Percentiles rank a stretch among this genome's conserved stretches.
phyloP scores from a whole-genome alignment of 2,113 vertebrate genomes.

The Poicephalus meyeri region DNA sequence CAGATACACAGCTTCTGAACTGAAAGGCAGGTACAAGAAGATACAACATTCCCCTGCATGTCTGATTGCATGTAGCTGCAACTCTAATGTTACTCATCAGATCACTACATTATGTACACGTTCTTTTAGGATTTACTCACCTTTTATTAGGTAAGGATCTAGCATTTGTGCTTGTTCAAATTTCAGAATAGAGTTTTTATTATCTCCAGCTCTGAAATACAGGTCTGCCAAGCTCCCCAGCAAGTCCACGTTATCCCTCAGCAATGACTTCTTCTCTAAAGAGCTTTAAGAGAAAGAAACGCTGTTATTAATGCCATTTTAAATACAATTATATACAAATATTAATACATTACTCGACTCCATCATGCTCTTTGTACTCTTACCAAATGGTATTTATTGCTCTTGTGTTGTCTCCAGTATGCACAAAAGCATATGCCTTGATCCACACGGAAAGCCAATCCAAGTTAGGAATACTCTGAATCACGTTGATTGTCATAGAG shows the following conservation, averaged over 20 bases:
- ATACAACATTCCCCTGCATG: not conserved
- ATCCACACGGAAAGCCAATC: slow-evolving; percentile 99
- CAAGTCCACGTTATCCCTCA: slow-evolving; percentile 95
- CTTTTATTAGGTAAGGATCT: slow-evolving; percentile 97
- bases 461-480: slow-evolving; percentile 94
- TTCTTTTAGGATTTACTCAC: slow-evolving; percentile 60
- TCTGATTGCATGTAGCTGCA: not conserved
- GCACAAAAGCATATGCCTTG: slow-evolving; percentile 96
- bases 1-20: not conserved
- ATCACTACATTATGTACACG: not conserved
- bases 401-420: slow-evolving; percentile 93
- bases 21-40: not conserved
- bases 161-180: slow-evolving; percentile 99
- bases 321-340: not conserved
- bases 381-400: slow-evolving; percentile 98
- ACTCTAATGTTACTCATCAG: not conserved
- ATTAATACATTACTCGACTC: not conserved
- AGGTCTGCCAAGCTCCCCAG: slow-evolving; percentile 95
- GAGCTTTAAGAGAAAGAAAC: slow-evolving; percentile 77
- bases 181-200: slow-evolving; percentile 95
- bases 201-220: slow-evolving; percentile 96
- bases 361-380: slow-evolving; percentile 16
- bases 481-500: slow-evolving; percentile 97
- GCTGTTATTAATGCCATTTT: not conserved
- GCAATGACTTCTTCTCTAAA: slow-evolving; percentile 94